A percentile compares a stretch with the other conserved stretches of the same genome.
Conservation (phyloP, 1,140 invertebrate species). For the Panagrolaimus sp. region DNA sequence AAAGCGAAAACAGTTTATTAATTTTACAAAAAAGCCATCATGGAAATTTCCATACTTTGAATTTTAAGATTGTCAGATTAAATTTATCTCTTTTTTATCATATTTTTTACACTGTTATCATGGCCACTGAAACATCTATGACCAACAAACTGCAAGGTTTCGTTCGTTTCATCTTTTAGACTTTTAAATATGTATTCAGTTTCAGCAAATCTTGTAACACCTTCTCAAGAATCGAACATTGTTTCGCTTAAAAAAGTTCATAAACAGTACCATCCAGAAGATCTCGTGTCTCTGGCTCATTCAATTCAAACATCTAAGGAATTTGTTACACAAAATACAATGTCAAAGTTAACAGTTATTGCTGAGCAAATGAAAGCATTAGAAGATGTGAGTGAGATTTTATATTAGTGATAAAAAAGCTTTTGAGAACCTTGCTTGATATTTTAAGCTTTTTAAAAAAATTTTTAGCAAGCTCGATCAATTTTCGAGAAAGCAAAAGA, state of each 20-base stretch:
- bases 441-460: neutral
- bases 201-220: slow-evolving; percentile 6
- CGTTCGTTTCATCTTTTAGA: too few species aligned
- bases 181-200: neutral
- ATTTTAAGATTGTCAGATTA: too few species aligned
- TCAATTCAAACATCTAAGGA: slow-evolving; percentile 69
- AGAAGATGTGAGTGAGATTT: slow-evolving; percentile 58
- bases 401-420: too few species aligned
- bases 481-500: slow-evolving; percentile 67
- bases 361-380: slow-evolving; percentile 69
- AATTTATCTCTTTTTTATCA: too few species aligned
- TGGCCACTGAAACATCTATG: too few species aligned
- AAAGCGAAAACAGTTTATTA: too few species aligned
- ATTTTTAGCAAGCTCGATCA: slow-evolving; percentile 65
- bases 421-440: neutral
- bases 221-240: neutral
- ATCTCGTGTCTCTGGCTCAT: slow-evolving; percentile 66
- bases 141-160: too few species aligned
- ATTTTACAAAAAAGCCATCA: too few species aligned
- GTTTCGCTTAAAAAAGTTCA: slow-evolving; percentile 58
- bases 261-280: slow-evolving; percentile 81
- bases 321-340: slow-evolving; percentile 65
- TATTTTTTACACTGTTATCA: too few species aligned
- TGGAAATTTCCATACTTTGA: too few species aligned
- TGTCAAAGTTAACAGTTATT: slow-evolving; percentile 68